Conservation (phyloP, 30 jellyfish, hydroid and myxozoan genomes). For the Cassiopea andromeda region DNA sequence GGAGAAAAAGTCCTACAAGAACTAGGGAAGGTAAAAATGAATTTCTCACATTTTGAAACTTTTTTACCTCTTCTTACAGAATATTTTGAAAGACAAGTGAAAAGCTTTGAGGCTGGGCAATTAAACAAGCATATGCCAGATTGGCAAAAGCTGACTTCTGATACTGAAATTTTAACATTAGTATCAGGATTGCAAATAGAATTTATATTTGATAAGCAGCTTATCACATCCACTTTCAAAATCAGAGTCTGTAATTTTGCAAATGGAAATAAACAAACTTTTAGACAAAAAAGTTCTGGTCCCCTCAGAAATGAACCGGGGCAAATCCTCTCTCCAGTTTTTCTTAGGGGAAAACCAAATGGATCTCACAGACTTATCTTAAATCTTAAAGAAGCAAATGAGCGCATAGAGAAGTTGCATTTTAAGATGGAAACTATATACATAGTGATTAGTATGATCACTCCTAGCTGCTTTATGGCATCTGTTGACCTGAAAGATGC, state of each 20-base stretch:
- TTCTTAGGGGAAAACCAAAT: constrained; percentile 19
- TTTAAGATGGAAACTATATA: constrained; percentile 53
- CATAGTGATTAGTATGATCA: constrained; percentile 4
- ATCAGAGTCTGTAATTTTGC: too few species aligned
- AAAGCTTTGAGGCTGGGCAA: constrained; percentile 39
- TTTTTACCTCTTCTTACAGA: not conserved
- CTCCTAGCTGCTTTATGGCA: constrained; percentile 42
- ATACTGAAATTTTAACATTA: not conserved
- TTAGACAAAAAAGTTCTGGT: constrained; percentile 16
- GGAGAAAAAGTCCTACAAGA: constrained; percentile 14
- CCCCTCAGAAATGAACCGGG: constrained; percentile 14
- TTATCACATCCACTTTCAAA: too few species aligned
- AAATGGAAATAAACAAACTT: too few species aligned
- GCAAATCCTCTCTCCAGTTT: constrained; percentile 43
- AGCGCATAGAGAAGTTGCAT: constrained; percentile 17
- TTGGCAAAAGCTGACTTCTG: constrained; percentile 34
- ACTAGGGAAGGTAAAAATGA: constrained; percentile 14
- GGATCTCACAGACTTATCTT: constrained; percentile 21
- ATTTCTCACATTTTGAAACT: not conserved
- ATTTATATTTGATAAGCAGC: too few species aligned
- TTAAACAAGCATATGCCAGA: not conserved
- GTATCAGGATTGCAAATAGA: too few species aligned
- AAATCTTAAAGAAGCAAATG: constrained; percentile 26
- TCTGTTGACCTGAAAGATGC: not conserved
- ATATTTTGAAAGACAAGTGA: not conserved